Percentiles rank a stretch among this genome's conserved stretches.
Conservation (phyloP, 2,888 invertebrate species). For the Eilema caniola region DNA sequence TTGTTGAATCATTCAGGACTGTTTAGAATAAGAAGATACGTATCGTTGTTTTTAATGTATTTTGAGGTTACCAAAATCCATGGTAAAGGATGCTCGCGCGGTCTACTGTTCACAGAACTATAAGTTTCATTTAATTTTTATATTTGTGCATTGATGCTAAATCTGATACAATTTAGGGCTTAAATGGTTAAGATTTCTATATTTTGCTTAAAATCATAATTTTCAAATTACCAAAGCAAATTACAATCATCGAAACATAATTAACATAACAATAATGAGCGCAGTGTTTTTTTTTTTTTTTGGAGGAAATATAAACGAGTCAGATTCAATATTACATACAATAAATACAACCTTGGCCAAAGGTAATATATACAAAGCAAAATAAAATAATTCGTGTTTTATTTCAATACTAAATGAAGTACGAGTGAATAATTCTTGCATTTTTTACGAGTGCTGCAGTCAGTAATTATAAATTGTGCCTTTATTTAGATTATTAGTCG, state of each 20-base stretch:
- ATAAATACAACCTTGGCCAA: slow-evolving; percentile 3
- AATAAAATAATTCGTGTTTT: not conserved
- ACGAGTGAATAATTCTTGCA: not conserved
- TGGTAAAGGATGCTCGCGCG: too few relatives aligned
- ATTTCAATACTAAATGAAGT: not conserved
- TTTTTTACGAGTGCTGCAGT: not conserved
- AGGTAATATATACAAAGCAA: not conserved
- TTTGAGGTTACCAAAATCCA: too few relatives aligned
- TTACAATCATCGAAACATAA: not conserved
- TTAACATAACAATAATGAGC: not conserved
- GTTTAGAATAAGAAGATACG: too few relatives aligned
- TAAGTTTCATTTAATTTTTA: too few relatives aligned
- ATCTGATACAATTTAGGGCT: not conserved
- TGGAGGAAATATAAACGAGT: not conserved
- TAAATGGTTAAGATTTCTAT: not conserved
- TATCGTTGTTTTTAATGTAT: too few relatives aligned
- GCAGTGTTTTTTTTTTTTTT: not conserved
- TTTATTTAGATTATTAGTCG: too few relatives aligned
- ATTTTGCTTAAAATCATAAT: not conserved
- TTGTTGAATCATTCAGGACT: too few relatives aligned
- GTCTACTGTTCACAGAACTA: too few relatives aligned
- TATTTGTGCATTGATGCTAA: too few relatives aligned
- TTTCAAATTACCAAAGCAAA: not conserved
- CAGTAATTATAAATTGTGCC: not conserved
- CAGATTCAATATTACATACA: not conserved